Conservation (phyloP, 2,888 invertebrate species). For the Operophtera brumata region DNA sequence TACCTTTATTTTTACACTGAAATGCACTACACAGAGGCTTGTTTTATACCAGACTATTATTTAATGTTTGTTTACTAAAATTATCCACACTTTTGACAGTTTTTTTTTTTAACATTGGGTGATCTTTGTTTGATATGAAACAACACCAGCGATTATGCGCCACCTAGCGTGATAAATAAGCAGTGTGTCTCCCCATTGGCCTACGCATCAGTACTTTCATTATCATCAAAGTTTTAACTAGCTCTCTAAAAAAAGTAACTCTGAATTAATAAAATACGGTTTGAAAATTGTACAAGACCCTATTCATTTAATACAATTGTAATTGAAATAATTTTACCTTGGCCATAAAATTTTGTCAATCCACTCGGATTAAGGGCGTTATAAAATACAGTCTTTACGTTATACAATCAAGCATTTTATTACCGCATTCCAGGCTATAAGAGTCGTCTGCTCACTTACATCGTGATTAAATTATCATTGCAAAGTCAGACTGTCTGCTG, state of each 20-base stretch:
- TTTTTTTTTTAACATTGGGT: too few species aligned
- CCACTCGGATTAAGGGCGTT: conserved; percentile 35
- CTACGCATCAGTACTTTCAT: too few species aligned
- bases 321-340: conserved; percentile 27
- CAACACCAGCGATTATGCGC: too few species aligned
- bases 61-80: too few species aligned
- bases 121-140: too few species aligned
- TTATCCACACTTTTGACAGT: too few species aligned
- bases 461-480: conserved; percentile 76
- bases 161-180: too few species aligned
- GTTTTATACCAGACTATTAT: too few species aligned
- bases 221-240: neutral
- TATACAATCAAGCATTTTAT: conserved; percentile 55
- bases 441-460: conserved; percentile 60
- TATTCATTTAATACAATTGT: conserved; percentile 7
- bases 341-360: conserved; percentile 27
- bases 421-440: conserved; percentile 58
- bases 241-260: neutral
- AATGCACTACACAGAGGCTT: too few species aligned
- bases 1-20: too few species aligned
- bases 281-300: neutral
- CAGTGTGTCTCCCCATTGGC: too few species aligned
- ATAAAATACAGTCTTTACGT: conserved; percentile 42
- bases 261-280: neutral
- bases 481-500: conserved; percentile 60